Base-by-base conservation (phyloP, 2,888 invertebrate species). In the Stictocephala bisonia region DNA sequence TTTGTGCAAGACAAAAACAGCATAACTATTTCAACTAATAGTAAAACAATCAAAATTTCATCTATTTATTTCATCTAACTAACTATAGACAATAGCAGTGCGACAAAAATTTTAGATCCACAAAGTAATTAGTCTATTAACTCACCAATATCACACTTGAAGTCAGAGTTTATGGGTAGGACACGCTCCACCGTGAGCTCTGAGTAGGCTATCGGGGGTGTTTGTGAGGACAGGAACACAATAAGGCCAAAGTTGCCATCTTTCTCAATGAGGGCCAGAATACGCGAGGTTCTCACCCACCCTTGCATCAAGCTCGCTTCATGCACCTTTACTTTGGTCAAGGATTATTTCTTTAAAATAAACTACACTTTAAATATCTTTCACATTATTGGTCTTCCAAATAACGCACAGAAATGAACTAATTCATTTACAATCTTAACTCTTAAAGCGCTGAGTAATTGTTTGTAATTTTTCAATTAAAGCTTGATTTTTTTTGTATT, bases 101-200 rank as follows among this genome's bases (percentile, higher is more conserved):
- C n/a, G n/a, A n/a, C n/a, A n/a, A n/a, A n/a, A n/a, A n/a, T n/a
- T n/a, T n/a, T n/a, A n/a, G n/a, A n/a, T n/a, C n/a, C n/a, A n/a
- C n/a, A n/a, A n/a, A n/a, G n/a, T n/a, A n/a, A n/a, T n/a, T n/a
- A n/a, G n/a, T n/a, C n/a, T n/a, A n/a, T n/a, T n/a, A n/a, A 50
- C 77, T 86, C 87, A 86, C 90, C 90, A 81, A 91, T 89, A 82
- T 90, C 89, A 85, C 93, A 92, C 83, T 90, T 90, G 83, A 95
- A 94, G 80, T 89, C 89, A 80, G 89, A 89, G 85, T 94, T 92
- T 72, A 95, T 89, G 26, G 95, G 93, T 80, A 95, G 88, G 67
- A 93, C 90, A 83, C 90, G 90, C 84, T 94, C 94, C 80, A 95
- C 89, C 13, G 91, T 90, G 78, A 95, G 86, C 85, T 95, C 94